These are phyloP conservation scores for Chromis chromis DNA, from an alignment of 2,797 vertebrate genomes.

Conservation along the genomic window DNA sequence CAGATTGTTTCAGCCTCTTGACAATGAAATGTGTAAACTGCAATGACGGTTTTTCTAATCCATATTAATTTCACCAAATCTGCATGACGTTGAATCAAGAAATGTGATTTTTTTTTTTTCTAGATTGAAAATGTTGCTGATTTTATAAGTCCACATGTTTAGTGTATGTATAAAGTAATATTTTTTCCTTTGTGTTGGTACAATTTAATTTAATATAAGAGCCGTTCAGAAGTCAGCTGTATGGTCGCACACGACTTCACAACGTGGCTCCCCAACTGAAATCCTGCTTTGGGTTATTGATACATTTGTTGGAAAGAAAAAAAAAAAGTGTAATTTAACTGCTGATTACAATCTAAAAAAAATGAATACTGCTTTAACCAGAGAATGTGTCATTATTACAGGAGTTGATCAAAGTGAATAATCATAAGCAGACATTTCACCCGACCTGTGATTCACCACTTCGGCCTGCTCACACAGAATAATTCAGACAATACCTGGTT, in stretches of 20 bases:
- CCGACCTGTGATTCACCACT: not conserved
- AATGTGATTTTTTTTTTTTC: conserved; percentile 24
- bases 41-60: conserved; percentile 48
- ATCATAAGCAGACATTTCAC: conserved; percentile 31
- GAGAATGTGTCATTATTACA: conserved; percentile 14
- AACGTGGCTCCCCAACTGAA: conserved; percentile 8
- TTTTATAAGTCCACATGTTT: conserved; percentile 55
- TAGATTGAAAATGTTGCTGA: conserved; percentile 39
- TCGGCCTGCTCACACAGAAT: conserved; percentile 21
- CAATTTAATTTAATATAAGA: conserved; percentile 28
- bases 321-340: conserved; percentile 5
- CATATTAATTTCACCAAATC: conserved; percentile 55
- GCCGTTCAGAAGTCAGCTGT: conserved; percentile 15
- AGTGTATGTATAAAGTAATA: conserved; percentile 19
- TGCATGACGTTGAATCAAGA: conserved; percentile 54
- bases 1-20: conserved; percentile 44
- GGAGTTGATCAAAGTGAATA: not conserved
- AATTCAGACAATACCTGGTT: not conserved
- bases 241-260: not conserved
- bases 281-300: not conserved
- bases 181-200: conserved; percentile 26
- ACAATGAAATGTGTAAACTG: conserved; percentile 45
- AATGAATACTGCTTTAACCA: conserved; percentile 12
- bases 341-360: conserved; percentile 23
- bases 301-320: not conserved